These are phyloP conservation scores for Dipus sagitta DNA, from an alignment of 2,797 vertebrate genomes.

Conservation along the genomic window DNA sequence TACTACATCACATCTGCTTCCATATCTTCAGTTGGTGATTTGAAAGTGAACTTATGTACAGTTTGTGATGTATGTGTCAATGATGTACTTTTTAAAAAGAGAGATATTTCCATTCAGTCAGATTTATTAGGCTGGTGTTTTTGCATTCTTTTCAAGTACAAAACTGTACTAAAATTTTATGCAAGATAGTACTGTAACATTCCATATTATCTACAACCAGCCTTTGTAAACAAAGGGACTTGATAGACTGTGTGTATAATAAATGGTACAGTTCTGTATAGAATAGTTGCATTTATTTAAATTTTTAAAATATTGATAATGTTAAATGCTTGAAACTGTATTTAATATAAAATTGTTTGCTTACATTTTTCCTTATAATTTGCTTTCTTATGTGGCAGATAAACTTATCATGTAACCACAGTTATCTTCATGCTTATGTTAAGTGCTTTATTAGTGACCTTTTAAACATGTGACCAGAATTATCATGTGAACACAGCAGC, in stretches of 20 bases:
- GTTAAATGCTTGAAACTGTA: slow-evolving; percentile 87
- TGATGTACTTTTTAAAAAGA: slow-evolving; percentile 90
- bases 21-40: slow-evolving; percentile 90
- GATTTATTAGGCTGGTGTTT: slow-evolving; percentile 91
- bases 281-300: slow-evolving; percentile 92
- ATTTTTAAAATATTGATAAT: slow-evolving; percentile 87
- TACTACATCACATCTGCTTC: slow-evolving; percentile 89
- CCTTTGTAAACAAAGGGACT: slow-evolving; percentile 94
- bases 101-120: slow-evolving; percentile 88
- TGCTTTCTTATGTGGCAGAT: slow-evolving; percentile 85
- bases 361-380: slow-evolving; percentile 87
- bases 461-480: slow-evolving; percentile 75
- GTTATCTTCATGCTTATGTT: slow-evolving; percentile 84
- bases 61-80: slow-evolving; percentile 94
- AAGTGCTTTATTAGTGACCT: slow-evolving; percentile 86
- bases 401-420: slow-evolving; percentile 84
- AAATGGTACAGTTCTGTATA: slow-evolving; percentile 98
- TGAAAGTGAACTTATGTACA: slow-evolving; percentile 94
- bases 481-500: slow-evolving; percentile 73
- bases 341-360: slow-evolving; percentile 87
- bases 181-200: slow-evolving; percentile 99
- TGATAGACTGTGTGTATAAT: slow-evolving; percentile 97
- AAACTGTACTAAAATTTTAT: slow-evolving; percentile 95
- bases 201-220: slow-evolving; percentile 97
- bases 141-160: slow-evolving; percentile 94